Conservation (phyloP, 2,797 vertebrate genomes). For the Clarias pachynema region DNA sequence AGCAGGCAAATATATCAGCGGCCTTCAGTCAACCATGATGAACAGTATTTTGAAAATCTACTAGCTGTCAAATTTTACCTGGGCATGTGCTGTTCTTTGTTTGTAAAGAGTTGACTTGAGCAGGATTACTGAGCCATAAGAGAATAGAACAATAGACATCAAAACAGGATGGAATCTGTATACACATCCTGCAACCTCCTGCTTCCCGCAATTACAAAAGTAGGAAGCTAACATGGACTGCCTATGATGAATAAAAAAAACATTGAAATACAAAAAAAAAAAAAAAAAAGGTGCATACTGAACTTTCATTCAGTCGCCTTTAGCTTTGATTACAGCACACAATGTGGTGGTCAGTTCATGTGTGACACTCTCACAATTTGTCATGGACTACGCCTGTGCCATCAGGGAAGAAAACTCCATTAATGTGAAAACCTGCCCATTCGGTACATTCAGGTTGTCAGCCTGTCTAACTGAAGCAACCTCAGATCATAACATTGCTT, state of each 20-base stretch:
- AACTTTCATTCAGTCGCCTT: no score
- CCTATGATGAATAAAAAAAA: background rate
- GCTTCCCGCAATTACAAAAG: constrained; percentile 21
- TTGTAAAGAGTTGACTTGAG: background rate
- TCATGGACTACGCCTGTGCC: no score
- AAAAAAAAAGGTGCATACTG: no score
- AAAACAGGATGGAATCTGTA: background rate
- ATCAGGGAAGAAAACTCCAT: no score
- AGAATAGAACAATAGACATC: constrained; percentile 16
- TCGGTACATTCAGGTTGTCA: no score
- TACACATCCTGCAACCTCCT: constrained; percentile 13
- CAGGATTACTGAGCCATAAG: background rate
- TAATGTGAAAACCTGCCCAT: no score
- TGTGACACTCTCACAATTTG: no score
- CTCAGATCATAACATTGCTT: no score
- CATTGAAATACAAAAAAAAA: no score
- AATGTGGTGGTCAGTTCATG: no score
- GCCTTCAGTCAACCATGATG: background rate
- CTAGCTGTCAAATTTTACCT: background rate
- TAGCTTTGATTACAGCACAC: no score
- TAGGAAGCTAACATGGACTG: background rate
- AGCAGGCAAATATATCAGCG: constrained; percentile 3
- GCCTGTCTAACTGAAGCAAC: no score
- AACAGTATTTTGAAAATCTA: constrained; percentile 4
- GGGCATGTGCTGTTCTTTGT: background rate